phyloP scores from a whole-genome alignment of 2,113 vertebrate species.

The Neotoma lepida region DNA sequence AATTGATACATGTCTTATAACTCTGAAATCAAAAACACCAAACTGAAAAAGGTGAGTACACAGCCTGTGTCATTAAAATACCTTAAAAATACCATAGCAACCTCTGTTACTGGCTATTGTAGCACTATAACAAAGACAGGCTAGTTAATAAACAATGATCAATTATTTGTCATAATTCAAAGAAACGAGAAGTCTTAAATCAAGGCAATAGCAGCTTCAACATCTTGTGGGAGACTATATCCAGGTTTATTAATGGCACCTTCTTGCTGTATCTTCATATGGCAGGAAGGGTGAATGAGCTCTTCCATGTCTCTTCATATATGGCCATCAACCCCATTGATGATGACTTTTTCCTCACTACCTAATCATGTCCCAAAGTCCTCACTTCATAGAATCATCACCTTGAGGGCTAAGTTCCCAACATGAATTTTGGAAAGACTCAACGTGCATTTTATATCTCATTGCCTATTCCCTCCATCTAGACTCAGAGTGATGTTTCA shows the following conservation, averaged over 20 bases:
- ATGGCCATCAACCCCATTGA: background rate
- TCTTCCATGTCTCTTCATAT: background rate
- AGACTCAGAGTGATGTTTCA: background rate
- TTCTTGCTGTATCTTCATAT: background rate
- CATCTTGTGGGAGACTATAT: background rate
- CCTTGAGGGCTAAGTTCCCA: background rate
- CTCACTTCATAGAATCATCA: background rate
- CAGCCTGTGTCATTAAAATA: too few relatives aligned
- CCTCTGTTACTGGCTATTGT: background rate
- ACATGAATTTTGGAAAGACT: background rate
- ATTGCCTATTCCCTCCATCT: background rate
- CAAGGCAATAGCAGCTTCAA: background rate
- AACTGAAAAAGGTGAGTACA: background rate
- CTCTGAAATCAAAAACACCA: background rate
- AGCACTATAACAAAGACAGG: background rate
- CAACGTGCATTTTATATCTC: background rate
- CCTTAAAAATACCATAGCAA: background rate
- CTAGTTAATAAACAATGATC: background rate
- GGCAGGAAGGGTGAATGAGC: background rate
- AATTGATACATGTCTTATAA: background rate
- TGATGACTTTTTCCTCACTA: background rate
- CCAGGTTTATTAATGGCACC: background rate
- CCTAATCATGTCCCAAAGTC: background rate
- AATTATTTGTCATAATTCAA: background rate
- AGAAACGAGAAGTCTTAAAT: background rate